Percentiles rank a stretch among this genome's conserved stretches.
Conservation (phyloP, 2,797 vertebrate genomes). For the Crenichthys baileyi region DNA sequence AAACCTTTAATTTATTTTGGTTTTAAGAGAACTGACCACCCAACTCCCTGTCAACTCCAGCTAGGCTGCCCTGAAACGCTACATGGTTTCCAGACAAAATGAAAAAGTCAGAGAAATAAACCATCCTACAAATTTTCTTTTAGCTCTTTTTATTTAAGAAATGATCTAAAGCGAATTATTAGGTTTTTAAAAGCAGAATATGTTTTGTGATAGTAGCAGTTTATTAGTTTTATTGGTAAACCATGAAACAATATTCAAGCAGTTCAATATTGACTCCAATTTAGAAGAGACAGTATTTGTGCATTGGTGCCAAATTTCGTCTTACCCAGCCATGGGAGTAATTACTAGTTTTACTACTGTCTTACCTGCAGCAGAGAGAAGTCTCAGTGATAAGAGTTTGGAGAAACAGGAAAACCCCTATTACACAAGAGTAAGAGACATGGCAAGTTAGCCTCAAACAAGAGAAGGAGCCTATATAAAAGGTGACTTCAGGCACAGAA, state of each 20-base stretch:
- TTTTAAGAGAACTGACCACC: neutral
- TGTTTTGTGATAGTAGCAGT: too few species aligned
- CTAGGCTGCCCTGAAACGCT: too few species aligned
- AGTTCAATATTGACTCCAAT: neutral
- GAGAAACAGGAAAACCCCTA: neutral
- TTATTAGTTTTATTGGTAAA: neutral
- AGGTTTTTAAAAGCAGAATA: neutral
- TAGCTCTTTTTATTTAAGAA: neutral
- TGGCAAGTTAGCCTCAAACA: neutral
- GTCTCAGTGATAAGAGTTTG: neutral
- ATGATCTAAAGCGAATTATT: neutral
- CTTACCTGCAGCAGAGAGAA: neutral
- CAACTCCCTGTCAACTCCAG: neutral
- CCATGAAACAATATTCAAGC: neutral
- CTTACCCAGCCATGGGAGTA: too few species aligned
- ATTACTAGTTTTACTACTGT: neutral
- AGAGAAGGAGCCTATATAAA: neutral
- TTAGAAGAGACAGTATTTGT: neutral
- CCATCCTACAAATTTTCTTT: too few species aligned
- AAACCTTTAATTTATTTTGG: neutral
- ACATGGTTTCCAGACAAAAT: too few species aligned
- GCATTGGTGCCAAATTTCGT: neutral
- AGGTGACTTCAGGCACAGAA: neutral
- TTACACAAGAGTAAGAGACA: neutral
- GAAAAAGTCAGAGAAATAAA: too few species aligned